Conservation (phyloP, 2,113 vertebrate genomes). For the Caloenas nicobarica region DNA sequence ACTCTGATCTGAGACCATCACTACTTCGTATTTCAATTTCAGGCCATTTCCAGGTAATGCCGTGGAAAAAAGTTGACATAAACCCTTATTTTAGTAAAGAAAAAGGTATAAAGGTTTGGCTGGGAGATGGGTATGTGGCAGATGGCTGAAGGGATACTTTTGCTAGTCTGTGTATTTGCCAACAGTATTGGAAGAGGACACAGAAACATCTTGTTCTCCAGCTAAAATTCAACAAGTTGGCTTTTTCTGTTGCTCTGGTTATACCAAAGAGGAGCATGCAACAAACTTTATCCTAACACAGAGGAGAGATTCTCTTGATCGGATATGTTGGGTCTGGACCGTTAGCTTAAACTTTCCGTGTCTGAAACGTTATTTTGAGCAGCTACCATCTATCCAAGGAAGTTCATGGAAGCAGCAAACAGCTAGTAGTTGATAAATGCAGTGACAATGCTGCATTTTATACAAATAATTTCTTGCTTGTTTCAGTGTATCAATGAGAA, state of each 20-base stretch:
- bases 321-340: not conserved
- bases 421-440: not conserved
- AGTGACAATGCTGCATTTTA: not conserved
- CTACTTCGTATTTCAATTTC: not conserved
- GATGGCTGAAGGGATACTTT: constrained; percentile 12
- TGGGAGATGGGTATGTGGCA: not conserved
- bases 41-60: not conserved
- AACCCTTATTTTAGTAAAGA: not conserved
- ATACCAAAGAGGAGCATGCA: not conserved
- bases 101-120: not conserved
- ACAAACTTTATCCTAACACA: not conserved
- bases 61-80: not conserved
- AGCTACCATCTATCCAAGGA: not conserved
- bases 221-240: constrained; percentile 13
- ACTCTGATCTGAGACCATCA: not conserved
- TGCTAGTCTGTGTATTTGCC: constrained; percentile 20
- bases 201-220: constrained; percentile 42
- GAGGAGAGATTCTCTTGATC: not conserved
- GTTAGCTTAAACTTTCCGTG: not conserved
- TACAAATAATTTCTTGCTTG: not conserved
- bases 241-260: not conserved
- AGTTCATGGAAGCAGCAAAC: not conserved
- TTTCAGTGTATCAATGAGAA: not conserved
- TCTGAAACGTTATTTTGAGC: not conserved
- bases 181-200: constrained; percentile 4